Evolutionary conservation across 2,888 invertebrate genomes (phyloP).

Genomic region (Diaphora mendica): DNA sequence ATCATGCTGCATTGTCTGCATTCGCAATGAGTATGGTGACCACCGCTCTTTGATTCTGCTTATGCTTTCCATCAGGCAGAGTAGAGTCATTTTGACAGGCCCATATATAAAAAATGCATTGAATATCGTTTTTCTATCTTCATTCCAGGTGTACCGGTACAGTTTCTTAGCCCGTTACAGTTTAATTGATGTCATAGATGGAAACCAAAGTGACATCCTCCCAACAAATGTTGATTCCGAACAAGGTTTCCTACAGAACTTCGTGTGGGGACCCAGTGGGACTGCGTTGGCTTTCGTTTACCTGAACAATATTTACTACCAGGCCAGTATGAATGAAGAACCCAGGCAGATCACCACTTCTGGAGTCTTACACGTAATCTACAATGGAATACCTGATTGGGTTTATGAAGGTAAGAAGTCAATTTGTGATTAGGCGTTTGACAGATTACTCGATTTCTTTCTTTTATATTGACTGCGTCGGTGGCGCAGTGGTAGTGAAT

Average conservation of each 20-base stretch:
- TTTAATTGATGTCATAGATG: slow-evolving; percentile 88
- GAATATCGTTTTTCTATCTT: neutral
- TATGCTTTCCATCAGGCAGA: too few species aligned
- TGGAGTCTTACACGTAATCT: slow-evolving; percentile 88
- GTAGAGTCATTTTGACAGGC: too few species aligned
- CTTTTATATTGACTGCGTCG: too few species aligned
- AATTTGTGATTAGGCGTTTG: neutral
- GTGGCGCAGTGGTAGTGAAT: too few species aligned
- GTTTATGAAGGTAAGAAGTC: slow-evolving; percentile 93
- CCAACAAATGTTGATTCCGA: slow-evolving; percentile 64
- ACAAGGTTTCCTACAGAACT: slow-evolving; percentile 88
- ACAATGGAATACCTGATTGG: slow-evolving; percentile 97
- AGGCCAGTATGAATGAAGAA: slow-evolving; percentile 77
- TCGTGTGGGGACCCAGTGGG: slow-evolving; percentile 92
- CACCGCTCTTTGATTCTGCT: too few species aligned
- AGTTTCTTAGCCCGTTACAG: slow-evolving; percentile 92
- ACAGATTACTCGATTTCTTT: neutral
- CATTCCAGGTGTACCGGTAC: slow-evolving; percentile 90
- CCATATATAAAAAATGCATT: too few species aligned
- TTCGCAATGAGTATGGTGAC: too few species aligned
- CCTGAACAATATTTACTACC: slow-evolving; percentile 92
- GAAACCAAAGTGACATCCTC: slow-evolving; percentile 65
- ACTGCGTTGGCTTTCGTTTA: slow-evolving; percentile 91
- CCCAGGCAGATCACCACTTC: slow-evolving; percentile 88
- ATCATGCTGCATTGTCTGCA: too few species aligned